These are phyloP conservation scores for Oreortyx pictus DNA, from an alignment of 2,797 vertebrate genomes.

Conservation along the genomic window DNA sequence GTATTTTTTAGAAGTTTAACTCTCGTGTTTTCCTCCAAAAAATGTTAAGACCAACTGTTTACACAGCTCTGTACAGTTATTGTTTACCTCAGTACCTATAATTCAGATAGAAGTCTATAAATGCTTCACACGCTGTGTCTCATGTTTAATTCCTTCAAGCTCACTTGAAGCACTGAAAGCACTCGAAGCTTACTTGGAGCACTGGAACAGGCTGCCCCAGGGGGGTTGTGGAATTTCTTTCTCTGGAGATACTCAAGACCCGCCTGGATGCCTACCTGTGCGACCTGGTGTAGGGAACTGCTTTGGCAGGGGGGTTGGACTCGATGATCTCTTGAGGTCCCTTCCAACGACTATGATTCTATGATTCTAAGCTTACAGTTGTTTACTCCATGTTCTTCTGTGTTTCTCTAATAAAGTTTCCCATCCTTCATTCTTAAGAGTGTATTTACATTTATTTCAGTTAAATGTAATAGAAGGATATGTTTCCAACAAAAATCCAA, in stretches of 20 bases:
- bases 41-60: neutral
- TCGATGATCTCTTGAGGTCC: no score
- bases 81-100: neutral
- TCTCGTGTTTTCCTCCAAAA: rapidly evolving
- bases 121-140: rapidly evolving
- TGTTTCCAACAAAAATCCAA: neutral
- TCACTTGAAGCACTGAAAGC: no score
- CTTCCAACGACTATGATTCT: no score
- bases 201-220: no score
- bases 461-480: neutral
- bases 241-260: no score
- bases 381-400: neutral
- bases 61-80: no score
- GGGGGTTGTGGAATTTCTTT: no score
- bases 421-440: neutral
- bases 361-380: neutral
- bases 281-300: no score
- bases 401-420: neutral
- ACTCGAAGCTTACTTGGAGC: no score
- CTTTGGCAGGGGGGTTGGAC: no score
- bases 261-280: no score
- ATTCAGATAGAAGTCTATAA: neutral
- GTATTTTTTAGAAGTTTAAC: neutral
- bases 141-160: neutral
- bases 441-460: neutral